These are phyloP conservation scores for Smutsia temminckii DNA, from an alignment of 2,797 vertebrate species.

Conservation along the genomic window DNA sequence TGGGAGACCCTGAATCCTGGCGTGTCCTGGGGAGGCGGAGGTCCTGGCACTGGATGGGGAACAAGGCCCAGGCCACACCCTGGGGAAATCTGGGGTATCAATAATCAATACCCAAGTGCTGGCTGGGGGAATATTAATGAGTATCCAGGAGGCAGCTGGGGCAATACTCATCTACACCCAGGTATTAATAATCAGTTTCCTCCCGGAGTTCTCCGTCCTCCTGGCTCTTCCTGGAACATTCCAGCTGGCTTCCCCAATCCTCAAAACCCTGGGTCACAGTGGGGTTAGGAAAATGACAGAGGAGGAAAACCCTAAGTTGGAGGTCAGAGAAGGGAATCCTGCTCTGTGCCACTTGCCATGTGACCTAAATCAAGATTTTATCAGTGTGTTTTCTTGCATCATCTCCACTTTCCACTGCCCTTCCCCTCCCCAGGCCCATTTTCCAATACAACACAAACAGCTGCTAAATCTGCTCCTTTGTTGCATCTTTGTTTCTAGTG, in stretches of 20 bases:
- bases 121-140: background rate
- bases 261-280: background rate
- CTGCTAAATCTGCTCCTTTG: background rate
- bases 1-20: constrained; percentile 44
- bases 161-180: background rate
- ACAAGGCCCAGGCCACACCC: constrained; percentile 39
- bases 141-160: background rate
- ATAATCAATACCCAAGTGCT: background rate
- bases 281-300: background rate
- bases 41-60: constrained; percentile 58
- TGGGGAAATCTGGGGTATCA: constrained; percentile 48
- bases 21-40: constrained; percentile 45
- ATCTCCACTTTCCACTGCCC: background rate
- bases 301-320: background rate
- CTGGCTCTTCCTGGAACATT: constrained; percentile 30
- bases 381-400: background rate
- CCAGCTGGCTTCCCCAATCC: background rate
- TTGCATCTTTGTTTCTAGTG: background rate
- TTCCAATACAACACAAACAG: constrained; percentile 59
- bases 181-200: background rate
- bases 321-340: background rate
- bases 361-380: background rate
- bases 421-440: background rate
- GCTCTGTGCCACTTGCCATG: rapidly evolving
- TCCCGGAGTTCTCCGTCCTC: background rate